Conservation (phyloP, 2,113 vertebrate genomes). For the Platanista minor region DNA sequence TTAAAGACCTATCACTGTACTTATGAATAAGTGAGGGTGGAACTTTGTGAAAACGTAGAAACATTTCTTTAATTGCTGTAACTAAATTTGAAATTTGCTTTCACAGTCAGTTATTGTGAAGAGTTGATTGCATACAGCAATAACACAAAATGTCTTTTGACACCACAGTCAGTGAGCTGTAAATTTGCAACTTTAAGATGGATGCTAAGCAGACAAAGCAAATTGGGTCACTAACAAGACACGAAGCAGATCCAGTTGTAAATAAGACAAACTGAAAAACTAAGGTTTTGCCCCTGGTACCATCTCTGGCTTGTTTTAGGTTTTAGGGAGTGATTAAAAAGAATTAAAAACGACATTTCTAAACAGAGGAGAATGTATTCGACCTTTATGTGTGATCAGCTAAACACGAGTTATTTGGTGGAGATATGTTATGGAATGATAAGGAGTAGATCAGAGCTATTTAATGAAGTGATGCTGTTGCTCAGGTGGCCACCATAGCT, state of each 20-base stretch:
- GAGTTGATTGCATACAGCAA: slow-evolving; percentile 31
- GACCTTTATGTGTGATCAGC: background rate
- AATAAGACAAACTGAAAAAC: background rate
- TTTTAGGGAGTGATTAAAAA: background rate
- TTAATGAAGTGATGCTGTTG: background rate
- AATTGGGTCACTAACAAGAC: background rate
- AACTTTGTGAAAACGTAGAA: background rate
- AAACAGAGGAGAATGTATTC: background rate
- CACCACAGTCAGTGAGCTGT: slow-evolving; percentile 27
- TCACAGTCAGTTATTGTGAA: background rate
- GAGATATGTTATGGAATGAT: background rate
- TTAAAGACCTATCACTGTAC: background rate
- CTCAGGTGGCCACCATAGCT: background rate
- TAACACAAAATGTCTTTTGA: slow-evolving; percentile 4
- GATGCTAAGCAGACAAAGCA: slow-evolving; percentile 21
- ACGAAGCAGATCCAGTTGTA: slow-evolving; percentile 43
- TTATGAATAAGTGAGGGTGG: background rate
- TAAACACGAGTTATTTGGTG: background rate
- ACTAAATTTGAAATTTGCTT: slow-evolving; percentile 44
- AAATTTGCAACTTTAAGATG: slow-evolving; percentile 42
- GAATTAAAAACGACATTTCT: background rate
- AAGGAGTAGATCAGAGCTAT: background rate
- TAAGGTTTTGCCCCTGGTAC: background rate
- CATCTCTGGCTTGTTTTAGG: background rate
- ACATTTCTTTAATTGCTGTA: background rate